Base-by-base conservation (phyloP, 2,797 vertebrate genomes). In the Tauraco hartlaubi region DNA sequence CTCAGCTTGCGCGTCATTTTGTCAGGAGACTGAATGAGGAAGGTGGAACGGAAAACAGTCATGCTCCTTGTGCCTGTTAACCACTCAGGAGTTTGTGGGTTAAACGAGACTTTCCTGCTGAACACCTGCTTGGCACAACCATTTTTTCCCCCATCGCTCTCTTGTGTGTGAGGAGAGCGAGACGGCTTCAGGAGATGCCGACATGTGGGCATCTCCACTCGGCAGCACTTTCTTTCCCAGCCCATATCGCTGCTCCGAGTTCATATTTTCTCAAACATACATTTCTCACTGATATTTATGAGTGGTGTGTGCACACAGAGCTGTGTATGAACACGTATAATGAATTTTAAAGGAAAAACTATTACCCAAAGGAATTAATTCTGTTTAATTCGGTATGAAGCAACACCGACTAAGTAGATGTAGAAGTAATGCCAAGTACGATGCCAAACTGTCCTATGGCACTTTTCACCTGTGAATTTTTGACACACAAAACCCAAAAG, bases 11-110 rank as follows among this genome's bases (percentile, higher is more conserved):
- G 28, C 48, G 1, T 19, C 72, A 12, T 5, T 44, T 29, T 58
- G 61, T 3, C 17, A 51, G 73, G 79, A 33, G 33, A 6, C 22
- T 18, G 11, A 48, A 22, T 14, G 6, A 28, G 39, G 21, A 0
- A 19, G 26, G 22, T 8, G 37, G 52, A 49, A 43, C 35, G 56
- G 43, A 49, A 33, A 26, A 5, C 26, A 35, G 17, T 5, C 4
- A 0, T 77, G 51, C 4, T 8, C 37, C 41, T 29, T 4, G 5
- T 23, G 51, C 29, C 81, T 56, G 28, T 19, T 67, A 25, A 11
- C 29, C 28, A 9, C 26, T 29, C 25, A 1, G 15, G 75, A 56
- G 49, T 0, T 17, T 55, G 52, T 39, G 5, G 1, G 35, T 31
- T 26, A 6, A 69, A 54, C 69, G 75, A 29, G 51, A 48, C 31